A percentile compares a stretch with the other conserved stretches of the same genome.
These are phyloP conservation scores for Cataglyphis livida DNA, from an alignment of 2,888 invertebrate genomes.

Conservation along the genomic window DNA sequence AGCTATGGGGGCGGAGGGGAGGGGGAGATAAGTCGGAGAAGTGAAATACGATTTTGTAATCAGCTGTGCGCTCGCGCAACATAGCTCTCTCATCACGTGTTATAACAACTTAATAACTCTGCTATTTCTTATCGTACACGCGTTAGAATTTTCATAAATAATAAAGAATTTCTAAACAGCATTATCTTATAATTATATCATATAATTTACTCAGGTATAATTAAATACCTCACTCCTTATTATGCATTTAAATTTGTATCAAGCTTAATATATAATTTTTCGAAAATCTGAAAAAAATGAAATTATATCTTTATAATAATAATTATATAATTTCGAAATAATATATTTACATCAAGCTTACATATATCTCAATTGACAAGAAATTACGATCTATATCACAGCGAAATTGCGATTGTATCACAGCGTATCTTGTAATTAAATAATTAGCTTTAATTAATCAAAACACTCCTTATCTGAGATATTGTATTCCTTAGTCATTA, in stretches of 20 bases:
- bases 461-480: conserved; percentile 9
- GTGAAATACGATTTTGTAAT: conserved; percentile 43
- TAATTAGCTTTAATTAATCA: conserved; percentile 21
- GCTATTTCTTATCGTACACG: conserved; percentile 36
- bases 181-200: conserved; percentile 15
- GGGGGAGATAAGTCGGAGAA: conserved; percentile 24
- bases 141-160: not conserved
- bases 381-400: not conserved
- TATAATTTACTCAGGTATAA: not conserved
- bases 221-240: not conserved
- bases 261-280: not conserved
- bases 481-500: not conserved
- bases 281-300: not conserved
- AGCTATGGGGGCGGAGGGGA: not conserved
- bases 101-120: conserved; percentile 20
- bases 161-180: not conserved
- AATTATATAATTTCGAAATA: not conserved
- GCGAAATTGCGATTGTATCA: not conserved
- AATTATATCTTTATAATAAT: not conserved
- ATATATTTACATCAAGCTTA: not conserved
- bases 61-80: conserved; percentile 6
- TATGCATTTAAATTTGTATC: not conserved
- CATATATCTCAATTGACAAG: not conserved
- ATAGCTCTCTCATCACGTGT: not conserved
- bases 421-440: not conserved